Percentiles rank a stretch among this genome's conserved stretches.
Evolutionary conservation across 2,888 invertebrate genomes (phyloP).

Genomic region (Leptura quadrifasciata): DNA sequence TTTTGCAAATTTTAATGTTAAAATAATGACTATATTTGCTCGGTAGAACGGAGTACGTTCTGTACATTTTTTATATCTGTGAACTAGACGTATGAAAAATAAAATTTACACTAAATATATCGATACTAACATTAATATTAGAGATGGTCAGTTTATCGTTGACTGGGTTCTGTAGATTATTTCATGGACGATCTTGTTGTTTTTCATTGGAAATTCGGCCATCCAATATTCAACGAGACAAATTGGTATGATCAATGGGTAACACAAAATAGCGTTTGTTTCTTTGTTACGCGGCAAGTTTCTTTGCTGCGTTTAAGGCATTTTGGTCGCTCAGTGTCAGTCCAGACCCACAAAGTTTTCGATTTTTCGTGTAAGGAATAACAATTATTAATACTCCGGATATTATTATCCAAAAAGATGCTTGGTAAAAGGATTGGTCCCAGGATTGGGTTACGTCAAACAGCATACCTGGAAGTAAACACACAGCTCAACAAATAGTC

Average conservation of each 20-base stretch:
- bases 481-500: neutral
- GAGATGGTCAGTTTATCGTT: neutral
- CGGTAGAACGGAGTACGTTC: no score
- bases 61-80: no score
- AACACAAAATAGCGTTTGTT: neutral
- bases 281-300: neutral
- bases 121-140: conserved; percentile 40
- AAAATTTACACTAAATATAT: no score
- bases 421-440: conserved; percentile 87
- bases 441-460: conserved; percentile 83
- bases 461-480: conserved; percentile 73
- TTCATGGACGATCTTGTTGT: neutral
- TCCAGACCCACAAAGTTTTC: conserved; percentile 72
- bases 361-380: conserved; percentile 81
- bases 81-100: no score
- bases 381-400: conserved; percentile 83
- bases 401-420: conserved; percentile 87
- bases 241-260: neutral
- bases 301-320: neutral
- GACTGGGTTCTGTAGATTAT: neutral
- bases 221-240: neutral
- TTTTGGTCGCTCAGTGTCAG: neutral
- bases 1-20: no score
- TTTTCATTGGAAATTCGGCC: neutral
- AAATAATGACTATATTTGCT: no score